These are phyloP conservation scores for Pseudomugil gertrudae DNA, from an alignment of 2,797 vertebrate genomes.

Conservation along the genomic window DNA sequence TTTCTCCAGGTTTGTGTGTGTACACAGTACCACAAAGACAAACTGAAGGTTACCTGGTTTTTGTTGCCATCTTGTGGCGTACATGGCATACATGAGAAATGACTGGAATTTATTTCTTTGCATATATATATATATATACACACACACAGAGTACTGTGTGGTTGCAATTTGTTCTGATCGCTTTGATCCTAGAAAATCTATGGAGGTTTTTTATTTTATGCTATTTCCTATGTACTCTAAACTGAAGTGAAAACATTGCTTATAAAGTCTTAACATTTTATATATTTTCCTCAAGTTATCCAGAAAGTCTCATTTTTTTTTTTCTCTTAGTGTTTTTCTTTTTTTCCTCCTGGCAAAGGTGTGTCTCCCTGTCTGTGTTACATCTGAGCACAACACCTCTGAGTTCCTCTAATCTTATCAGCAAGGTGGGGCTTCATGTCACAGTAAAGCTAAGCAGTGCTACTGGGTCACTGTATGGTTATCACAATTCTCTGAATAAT, in stretches of 20 bases:
- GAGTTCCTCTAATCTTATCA: conserved; percentile 8
- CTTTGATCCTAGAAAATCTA: background rate
- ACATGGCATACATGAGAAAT: conserved; percentile 17
- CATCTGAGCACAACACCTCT: background rate
- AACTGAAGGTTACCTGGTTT: conserved; percentile 37
- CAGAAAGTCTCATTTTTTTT: background rate
- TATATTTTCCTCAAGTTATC: background rate
- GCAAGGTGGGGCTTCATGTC: background rate
- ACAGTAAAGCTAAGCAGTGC: background rate
- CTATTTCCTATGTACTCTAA: too few relatives aligned
- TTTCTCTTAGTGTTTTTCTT: background rate
- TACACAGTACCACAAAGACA: background rate
- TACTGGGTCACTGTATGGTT: background rate
- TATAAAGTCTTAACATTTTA: background rate
- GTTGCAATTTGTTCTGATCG: too few relatives aligned
- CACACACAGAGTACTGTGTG: too few relatives aligned
- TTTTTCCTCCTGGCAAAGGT: background rate
- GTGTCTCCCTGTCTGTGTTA: background rate
- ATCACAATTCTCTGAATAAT: conserved; percentile 91
- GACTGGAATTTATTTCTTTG: too few relatives aligned
- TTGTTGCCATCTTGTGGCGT: conserved; percentile 62
- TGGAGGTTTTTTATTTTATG: background rate
- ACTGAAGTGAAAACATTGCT: background rate
- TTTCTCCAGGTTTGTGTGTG: background rate
- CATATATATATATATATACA: too few relatives aligned